These are phyloP conservation scores for Anniella stebbinsi DNA, from an alignment of 2,797 vertebrate genomes.

Conservation along the genomic window DNA sequence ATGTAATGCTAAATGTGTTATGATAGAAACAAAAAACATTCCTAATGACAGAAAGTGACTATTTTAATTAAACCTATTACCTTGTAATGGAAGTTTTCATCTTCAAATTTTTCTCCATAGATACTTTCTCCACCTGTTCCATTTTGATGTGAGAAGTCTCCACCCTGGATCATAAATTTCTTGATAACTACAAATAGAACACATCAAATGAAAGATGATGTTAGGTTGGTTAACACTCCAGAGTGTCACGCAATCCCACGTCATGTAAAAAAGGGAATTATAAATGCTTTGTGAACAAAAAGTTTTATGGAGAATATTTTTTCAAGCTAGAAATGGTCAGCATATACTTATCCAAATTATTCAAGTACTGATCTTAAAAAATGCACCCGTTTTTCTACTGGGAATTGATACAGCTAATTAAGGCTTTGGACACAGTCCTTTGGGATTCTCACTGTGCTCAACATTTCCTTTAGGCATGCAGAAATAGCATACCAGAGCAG, in stretches of 20 bases:
- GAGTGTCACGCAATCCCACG: slow-evolving; percentile 1
- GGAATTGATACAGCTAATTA: not conserved
- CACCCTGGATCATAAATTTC: slow-evolving; percentile 97
- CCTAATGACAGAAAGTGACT: not conserved
- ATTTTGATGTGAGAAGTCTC: slow-evolving; percentile 97
- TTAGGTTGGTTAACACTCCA: not conserved
- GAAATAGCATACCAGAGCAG: no score
- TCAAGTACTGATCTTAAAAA: not conserved
- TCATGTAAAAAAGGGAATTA: not conserved
- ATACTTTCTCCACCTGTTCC: slow-evolving; percentile 98
- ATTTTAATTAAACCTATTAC: slow-evolving; percentile 73
- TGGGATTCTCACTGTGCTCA: not conserved
- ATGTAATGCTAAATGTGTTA: not conserved
- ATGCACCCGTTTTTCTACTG: not conserved
- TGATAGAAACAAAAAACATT: not conserved
- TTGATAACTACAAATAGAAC: slow-evolving; percentile 89
- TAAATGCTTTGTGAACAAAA: not conserved
- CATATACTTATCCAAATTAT: not conserved
- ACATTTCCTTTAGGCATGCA: not conserved
- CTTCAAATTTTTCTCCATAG: slow-evolving; percentile 98
- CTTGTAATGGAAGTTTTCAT: slow-evolving; percentile 97
- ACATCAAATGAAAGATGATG: not conserved
- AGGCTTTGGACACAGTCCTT: not conserved
- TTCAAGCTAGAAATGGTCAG: not conserved
- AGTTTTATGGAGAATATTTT: not conserved